Conservation (phyloP, 2,113 vertebrate species). For the Alaudala cheleensis region DNA sequence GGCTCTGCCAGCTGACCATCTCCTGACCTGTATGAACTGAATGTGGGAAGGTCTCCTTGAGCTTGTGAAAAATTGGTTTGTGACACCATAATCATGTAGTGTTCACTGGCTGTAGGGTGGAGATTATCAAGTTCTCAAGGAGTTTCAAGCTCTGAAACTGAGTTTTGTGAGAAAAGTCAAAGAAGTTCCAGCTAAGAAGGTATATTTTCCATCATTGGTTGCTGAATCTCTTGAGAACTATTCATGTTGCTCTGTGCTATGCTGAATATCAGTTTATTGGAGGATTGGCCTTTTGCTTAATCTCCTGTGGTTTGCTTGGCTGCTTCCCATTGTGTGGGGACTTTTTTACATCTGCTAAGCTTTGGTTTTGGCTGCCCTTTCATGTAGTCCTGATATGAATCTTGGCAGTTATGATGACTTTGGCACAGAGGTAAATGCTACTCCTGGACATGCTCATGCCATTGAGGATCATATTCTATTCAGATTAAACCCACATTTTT, state of each 20-base stretch:
- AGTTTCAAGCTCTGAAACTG: not conserved
- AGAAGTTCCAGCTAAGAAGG: not conserved
- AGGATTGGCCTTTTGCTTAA: not conserved
- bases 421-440: not conserved
- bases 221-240: not conserved
- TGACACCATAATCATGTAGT: accelerated
- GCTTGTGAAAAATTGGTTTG: not conserved
- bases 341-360: not conserved
- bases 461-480: not conserved
- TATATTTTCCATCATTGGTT: not conserved
- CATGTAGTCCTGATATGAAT: not conserved
- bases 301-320: not conserved
- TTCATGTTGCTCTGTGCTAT: not conserved
- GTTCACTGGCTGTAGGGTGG: accelerated
- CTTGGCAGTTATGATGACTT: not conserved
- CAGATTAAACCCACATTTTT: not conserved
- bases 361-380: not conserved
- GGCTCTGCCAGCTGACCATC: not conserved
- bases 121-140: not conserved
- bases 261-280: not conserved
- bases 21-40: too few species aligned
- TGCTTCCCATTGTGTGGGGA: not conserved
- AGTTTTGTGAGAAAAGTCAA: not conserved
- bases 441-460: not conserved
- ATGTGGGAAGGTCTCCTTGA: not conserved